Evolutionary conservation across 2,113 vertebrate genomes (phyloP).

Genomic region (Gopherus flavomarginatus): DNA sequence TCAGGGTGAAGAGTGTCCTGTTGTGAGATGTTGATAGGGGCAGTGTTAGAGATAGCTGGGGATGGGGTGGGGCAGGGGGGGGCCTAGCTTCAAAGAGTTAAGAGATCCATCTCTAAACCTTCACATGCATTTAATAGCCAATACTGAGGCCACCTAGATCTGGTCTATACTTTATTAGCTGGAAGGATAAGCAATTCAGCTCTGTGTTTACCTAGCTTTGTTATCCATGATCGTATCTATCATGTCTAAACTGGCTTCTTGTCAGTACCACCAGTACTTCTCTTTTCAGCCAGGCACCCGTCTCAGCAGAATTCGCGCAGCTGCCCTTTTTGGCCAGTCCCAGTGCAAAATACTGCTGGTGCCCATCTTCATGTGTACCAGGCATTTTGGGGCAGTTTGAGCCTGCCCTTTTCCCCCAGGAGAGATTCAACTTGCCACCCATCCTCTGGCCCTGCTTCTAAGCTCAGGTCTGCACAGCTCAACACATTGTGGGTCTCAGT

Average conservation of each 20-base stretch:
- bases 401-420: accelerated
- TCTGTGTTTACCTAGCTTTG: not conserved
- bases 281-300: not conserved
- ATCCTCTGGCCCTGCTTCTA: not conserved
- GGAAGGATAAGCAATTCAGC: not conserved
- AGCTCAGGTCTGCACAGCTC: not conserved
- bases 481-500: not conserved
- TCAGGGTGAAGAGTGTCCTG: not conserved
- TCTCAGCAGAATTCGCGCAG: not conserved
- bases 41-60: not conserved
- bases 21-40: accelerated
- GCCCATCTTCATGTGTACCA: not conserved
- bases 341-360: not conserved
- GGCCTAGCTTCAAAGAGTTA: not conserved
- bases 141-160: not conserved
- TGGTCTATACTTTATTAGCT: accelerated
- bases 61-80: too few species aligned
- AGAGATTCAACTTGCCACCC: not conserved
- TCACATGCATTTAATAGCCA: accelerated
- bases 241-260: not conserved
- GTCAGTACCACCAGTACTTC: accelerated
- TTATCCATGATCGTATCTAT: not conserved
- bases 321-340: not conserved
- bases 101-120: accelerated
- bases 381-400: not conserved